Evolutionary conservation across 2,888 invertebrate genomes (phyloP), one percentile per base, ranked within the genome.

Genomic region (Deroplatys truncata): DNA sequence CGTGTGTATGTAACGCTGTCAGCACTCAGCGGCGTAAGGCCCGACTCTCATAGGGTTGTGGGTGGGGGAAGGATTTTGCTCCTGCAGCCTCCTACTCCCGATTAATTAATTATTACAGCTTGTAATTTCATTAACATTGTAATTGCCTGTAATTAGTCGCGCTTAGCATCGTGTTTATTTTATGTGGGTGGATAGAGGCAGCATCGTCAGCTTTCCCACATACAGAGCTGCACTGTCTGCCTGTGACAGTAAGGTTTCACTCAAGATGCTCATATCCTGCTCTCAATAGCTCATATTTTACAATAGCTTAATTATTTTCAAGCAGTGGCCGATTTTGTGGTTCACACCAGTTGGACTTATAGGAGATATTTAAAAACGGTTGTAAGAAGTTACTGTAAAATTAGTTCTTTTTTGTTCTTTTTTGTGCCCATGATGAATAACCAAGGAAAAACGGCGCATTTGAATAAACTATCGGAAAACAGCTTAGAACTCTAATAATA

Each of bases 51-150:
- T 72, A 72, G 56, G 56, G 56, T 72, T 72, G 56, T 72, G 56
- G 56, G 56, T 72, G 56, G 56, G 56, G 56, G 56, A 72, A 72
- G 56, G 56, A 72, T 72, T 72, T 72, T 72, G 56, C 56, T 72
- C 56, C 56, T 72, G 56, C 56, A 72, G 56, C 56, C 56, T 72
- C 56, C 56, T 72, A 88, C 88, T 88, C 89, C 90, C 89, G 88
- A 86, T 88, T 91, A 90, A 91, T 91, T 91, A 91, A 91, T 91
- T 91, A 91, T 91, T 91, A 90, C 91, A 90, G 91, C 89, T 90
- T 83, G 90, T 91, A 91, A 91, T 91, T 91, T 91, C 90, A 91
- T 91, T 91, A 91, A 91, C 91, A 91, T 91, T 91, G 90, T 91
- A 91, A 91, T 91, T 91, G 91, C 89, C 88, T 86, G 90, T 90